Evolutionary conservation across 2,888 invertebrate genomes (phyloP), one percentile per base, ranked within the genome.

Genomic region (Cryptocephalus moraei): DNA sequence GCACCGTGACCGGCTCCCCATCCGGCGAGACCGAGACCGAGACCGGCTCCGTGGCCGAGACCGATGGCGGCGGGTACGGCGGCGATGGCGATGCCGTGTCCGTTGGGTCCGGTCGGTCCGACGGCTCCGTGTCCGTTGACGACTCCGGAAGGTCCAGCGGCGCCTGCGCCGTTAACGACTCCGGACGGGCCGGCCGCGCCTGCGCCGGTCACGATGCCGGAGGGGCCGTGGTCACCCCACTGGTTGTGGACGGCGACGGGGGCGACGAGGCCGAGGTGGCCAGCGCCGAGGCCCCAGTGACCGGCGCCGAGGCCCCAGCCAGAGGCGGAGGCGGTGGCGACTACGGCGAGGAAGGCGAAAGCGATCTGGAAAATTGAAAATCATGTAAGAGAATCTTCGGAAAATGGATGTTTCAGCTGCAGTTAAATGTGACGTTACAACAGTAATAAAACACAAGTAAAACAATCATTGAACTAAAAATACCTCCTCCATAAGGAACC

Each of bases 181-280:
- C 51, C 49, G 13, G 49, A 44, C 8, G 44, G 46, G 14, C 46
- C 46, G 6, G 43, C 49, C 22, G 49, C 46, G 11, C 44, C 49
- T n/a, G 43, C 43, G 13, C 44, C 46, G 9, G 49, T 49, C n/a
- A 49, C 48, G n/a, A 46, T 33, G 41, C 52, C 52, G 11, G 50
- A 50, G 2, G 50, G 50, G 32, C 50, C 50, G 33, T 46, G 33
- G 1, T 47, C 48, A 33, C 50, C 48, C n/a, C 45, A 44, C 14
- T 47, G 48, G n/a, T 32, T 13, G 11, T 47, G 48, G 46, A 44
- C 47, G 13, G 43, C 39, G 9, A 41, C 49, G 3, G 38, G 41
- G 11, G 34, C 44, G 13, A 13, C 43, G 11, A 32, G 22, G 14
- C 43, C 43, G 6, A 36, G 36, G 12, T 12, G 11, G 12, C 36